Base-by-base conservation (phyloP, 2,797 vertebrate species). In the Hypotaenidia philippensis region DNA sequence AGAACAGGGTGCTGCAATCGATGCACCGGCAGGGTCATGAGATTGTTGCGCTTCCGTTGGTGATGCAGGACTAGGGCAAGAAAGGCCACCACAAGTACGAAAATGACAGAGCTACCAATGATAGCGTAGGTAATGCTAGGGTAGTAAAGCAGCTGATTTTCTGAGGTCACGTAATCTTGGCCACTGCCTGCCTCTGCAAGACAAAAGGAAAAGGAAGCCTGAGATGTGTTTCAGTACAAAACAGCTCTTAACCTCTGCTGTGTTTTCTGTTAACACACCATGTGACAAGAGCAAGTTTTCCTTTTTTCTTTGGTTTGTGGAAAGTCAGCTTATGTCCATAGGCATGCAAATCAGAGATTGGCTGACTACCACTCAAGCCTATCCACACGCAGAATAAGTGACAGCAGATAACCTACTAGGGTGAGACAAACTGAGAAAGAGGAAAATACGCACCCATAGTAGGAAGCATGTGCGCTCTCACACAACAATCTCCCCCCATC, bases 81-180 rank as follows among this genome's bases (percentile, higher is more conserved):
- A 45, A 99, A 97, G 4, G 99, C 99, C 96, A 99, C 99, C 93
- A 99, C 99, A 52, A 99, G 97, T 18, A 99, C 99, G 0, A 99
- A 99, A 97, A 99, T 99, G 92, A 99, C 98, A 0, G 99, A 99
- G 74, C 99, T 99, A 89, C 99, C 99, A 1, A 99, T 99, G 96
- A 99, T 99, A 9, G 99, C 99, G 1, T 99, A 99, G 11, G 99
- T 99, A 92, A 99, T 99, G 65, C 99, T 99, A 29, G 99, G 99
- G 94, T 99, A 99, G 97, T 99, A 99, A 7, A 98, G 98, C 18
- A 99, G 98, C 57, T 99, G 99, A 71, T 99, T 99, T 96, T 99
- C 99, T 1, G 99, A 98, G 2, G 99, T 99, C 94, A 99, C 99
- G 10, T 99, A 99, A 94, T 99, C 99, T 92, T 99, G 99, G 52